Percentiles rank a stretch among this genome's conserved stretches.
These are phyloP conservation scores for Henicopernis longicauda DNA, from an alignment of 2,113 vertebrate species.

Conservation along the genomic window DNA sequence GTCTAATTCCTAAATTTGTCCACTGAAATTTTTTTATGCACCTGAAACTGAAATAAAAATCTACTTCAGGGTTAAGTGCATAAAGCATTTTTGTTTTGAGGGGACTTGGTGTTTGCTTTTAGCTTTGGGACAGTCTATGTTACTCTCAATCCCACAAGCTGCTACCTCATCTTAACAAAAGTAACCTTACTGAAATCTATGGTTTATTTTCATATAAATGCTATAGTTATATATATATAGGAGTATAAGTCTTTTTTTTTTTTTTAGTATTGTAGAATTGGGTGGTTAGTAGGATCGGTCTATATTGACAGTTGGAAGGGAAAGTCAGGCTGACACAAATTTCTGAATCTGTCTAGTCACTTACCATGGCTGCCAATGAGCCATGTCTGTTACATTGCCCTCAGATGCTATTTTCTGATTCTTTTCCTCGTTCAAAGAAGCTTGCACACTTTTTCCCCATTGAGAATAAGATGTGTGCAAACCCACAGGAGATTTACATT, in stretches of 20 bases:
- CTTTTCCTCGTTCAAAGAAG: conserved; percentile 6
- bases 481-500: conserved; percentile 17
- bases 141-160: background rate
- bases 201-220: background rate
- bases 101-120: background rate
- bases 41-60: background rate
- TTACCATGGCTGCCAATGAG: background rate
- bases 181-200: background rate
- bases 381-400: background rate
- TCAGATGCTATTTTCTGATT: background rate
- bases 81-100: background rate
- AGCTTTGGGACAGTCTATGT: background rate
- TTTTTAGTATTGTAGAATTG: background rate
- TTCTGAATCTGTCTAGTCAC: background rate
- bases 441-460: background rate
- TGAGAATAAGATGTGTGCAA: conserved; percentile 40
- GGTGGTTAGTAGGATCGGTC: background rate
- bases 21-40: background rate
- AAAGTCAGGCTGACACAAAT: background rate
- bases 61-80: background rate
- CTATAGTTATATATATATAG: background rate
- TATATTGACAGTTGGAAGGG: background rate
- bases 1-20: background rate
- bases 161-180: background rate
- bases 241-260: background rate